phyloP scores from a whole-genome alignment of 92 coral and sea anemone species.

The Pocillopora meandrina region DNA sequence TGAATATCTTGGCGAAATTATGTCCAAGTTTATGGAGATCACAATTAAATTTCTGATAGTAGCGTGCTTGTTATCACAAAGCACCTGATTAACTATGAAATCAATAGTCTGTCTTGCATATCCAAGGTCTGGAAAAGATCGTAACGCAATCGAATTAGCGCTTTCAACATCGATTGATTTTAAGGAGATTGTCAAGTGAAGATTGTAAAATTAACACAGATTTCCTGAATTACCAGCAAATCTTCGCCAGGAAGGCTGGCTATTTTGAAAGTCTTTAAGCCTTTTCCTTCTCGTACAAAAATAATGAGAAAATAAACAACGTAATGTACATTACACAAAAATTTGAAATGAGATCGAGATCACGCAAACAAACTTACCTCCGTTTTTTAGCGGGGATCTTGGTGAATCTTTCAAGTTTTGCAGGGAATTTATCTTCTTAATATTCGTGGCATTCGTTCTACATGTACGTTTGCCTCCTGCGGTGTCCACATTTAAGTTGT shows the following conservation, averaged over 20 bases:
- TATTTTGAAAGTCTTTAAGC: neutral
- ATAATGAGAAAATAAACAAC: constrained; percentile 9
- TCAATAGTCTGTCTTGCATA: constrained; percentile 25
- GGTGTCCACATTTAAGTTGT: constrained; percentile 30
- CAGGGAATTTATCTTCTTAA: constrained; percentile 12
- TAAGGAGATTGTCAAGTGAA: neutral
- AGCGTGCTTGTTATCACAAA: constrained; percentile 12
- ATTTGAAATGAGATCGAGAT: constrained; percentile 9
- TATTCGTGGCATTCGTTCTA: constrained; percentile 14
- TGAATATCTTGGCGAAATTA: neutral
- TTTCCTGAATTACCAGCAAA: constrained; percentile 8
- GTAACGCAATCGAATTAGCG: constrained; percentile 40
- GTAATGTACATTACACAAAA: constrained; percentile 1
- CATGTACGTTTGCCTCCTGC: constrained; percentile 19
- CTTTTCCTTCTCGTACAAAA: constrained; percentile 4
- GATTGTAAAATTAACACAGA: neutral
- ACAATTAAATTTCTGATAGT: constrained; percentile 10
- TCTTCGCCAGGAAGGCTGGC: neutral
- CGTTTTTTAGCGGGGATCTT: constrained; percentile 25
- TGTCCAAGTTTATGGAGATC: constrained; percentile 5
- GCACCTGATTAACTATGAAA: constrained; percentile 27
- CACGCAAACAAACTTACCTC: constrained; percentile 36
- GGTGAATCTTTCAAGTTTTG: constrained; percentile 34
- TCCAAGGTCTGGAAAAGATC: constrained; percentile 6
- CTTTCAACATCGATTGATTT: neutral